phyloP scores from a whole-genome alignment of 1,140 invertebrate genomes.

The Drosophila bipectinata region DNA sequence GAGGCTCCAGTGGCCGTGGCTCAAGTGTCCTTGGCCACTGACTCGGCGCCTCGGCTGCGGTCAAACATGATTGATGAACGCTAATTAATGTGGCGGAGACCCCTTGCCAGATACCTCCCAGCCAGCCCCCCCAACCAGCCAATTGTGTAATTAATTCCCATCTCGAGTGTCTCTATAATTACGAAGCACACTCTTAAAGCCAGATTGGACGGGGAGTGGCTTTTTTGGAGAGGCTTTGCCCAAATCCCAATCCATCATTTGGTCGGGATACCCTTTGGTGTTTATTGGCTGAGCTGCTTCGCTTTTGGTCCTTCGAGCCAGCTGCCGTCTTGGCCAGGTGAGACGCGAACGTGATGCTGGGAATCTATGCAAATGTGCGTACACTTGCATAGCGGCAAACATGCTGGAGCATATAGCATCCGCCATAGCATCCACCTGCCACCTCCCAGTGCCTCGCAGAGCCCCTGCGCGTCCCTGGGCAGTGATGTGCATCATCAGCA shows the following conservation, averaged over 20 bases:
- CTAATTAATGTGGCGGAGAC: conserved; percentile 72
- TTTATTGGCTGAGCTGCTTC: not conserved
- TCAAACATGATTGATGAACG: conserved; percentile 82
- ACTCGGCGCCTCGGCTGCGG: conserved; percentile 40
- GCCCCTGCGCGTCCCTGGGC: conserved; percentile 9
- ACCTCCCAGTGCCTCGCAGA: not conserved
- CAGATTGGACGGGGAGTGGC: too few relatives aligned
- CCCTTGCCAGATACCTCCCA: too few relatives aligned
- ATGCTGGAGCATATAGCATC: conserved; percentile 14
- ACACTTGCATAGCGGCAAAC: conserved; percentile 47
- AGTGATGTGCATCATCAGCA: conserved; percentile 45
- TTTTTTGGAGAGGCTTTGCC: not conserved
- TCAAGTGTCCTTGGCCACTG: conserved; percentile 48
- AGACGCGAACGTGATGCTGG: conserved; percentile 40
- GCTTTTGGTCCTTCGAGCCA: not conserved
- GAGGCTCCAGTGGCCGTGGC: conserved; percentile 8
- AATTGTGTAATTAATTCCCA: conserved; percentile 78
- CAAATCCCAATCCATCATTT: not conserved
- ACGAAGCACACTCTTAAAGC: conserved; percentile 38
- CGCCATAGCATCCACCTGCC: not conserved
- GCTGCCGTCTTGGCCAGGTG: conserved; percentile 10
- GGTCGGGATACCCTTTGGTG: not conserved
- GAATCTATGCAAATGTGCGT: conserved; percentile 62
- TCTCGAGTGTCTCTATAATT: conserved; percentile 71
- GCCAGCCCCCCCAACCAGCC: not conserved